Evolutionary conservation across 2,888 invertebrate species (phyloP), one percentile per base, ranked within the genome.

Genomic region (Leptopilina drosophilae): DNA sequence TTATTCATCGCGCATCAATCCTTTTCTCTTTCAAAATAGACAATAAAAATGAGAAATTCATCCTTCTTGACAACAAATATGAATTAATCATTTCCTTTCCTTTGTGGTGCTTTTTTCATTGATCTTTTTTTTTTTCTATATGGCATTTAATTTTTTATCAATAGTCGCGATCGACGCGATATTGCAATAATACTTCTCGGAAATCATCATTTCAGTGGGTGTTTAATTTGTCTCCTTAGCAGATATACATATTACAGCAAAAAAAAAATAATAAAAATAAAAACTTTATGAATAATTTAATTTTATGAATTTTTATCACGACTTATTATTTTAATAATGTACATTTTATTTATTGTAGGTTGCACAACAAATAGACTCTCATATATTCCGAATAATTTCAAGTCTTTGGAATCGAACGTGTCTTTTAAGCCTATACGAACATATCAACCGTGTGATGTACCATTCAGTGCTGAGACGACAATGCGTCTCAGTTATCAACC

Each of bases 351-450:
- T 64, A 75, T 82, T 81, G 5, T 90, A 94, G 94, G 93, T 87
- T 93, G 94, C 78, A 95, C 95, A 0, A 93, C 95, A 42, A 94
- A 95, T 85, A 93, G 94, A 67, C 91, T 95, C 86, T 95, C 95
- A 8, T 95, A 93, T 85, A 88, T 89, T 77, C 85, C 89, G 5
- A 89, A 94, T 81, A 92, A 94, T 84, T 93, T 93, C 0, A 94
- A 94, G 0, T 92, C 90, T 15, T 85, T 91, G 53, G 82, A 91
- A 0, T 90, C 90, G n/a, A 91, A 90, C 0, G 89, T 90, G 49
- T 93, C 93, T 0, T 94, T 91, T 85, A 93, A 93, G 0, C 94
- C 94, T 0, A 77, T 87, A 59, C 91, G 91, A 75, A 92, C 90
- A 80, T 94, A 94, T 83, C 92, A 92, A 83, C 93, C 92, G 82